phyloP scores from a whole-genome alignment of 2,113 vertebrate genomes.

The Prunella himalayana region DNA sequence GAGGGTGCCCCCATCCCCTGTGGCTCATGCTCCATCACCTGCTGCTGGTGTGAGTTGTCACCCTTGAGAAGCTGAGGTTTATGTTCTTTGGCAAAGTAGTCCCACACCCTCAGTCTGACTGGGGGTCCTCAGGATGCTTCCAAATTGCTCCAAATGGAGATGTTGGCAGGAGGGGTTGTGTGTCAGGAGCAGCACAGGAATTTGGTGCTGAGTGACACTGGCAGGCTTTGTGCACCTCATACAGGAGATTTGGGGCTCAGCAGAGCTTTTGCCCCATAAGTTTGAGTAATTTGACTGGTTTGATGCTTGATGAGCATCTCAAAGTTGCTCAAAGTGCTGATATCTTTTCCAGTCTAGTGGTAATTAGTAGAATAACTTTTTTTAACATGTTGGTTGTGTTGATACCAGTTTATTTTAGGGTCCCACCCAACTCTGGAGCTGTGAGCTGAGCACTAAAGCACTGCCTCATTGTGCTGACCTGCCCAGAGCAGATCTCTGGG shows the following conservation, averaged over 20 bases:
- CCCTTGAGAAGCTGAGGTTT: neutral
- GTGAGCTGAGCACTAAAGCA: neutral
- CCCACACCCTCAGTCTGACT: fast-evolving
- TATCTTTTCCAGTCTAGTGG: neutral
- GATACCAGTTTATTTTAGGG: neutral
- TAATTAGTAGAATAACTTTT: neutral
- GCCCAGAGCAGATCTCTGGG: neutral
- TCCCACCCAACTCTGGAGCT: neutral
- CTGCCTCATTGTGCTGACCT: neutral
- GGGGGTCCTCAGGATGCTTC: neutral
- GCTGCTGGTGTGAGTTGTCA: neutral
- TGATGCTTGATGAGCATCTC: neutral
- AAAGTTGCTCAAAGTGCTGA: neutral
- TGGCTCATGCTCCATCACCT: fast-evolving
- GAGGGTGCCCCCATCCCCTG: neutral
- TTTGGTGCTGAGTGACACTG: neutral
- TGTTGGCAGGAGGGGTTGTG: neutral
- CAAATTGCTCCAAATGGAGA: neutral
- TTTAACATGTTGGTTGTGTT: neutral
- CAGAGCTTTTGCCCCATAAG: neutral
- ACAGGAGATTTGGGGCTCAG: fast-evolving
- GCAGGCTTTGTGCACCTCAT: neutral
- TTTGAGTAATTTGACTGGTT: neutral
- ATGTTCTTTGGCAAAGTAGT: neutral
- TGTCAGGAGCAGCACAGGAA: neutral